A percentile compares a stretch with the other conserved stretches of the same genome.
These are phyloP conservation scores for Zaprionus camerounensis DNA, from an alignment of 1,140 invertebrate species.

Conservation along the genomic window DNA sequence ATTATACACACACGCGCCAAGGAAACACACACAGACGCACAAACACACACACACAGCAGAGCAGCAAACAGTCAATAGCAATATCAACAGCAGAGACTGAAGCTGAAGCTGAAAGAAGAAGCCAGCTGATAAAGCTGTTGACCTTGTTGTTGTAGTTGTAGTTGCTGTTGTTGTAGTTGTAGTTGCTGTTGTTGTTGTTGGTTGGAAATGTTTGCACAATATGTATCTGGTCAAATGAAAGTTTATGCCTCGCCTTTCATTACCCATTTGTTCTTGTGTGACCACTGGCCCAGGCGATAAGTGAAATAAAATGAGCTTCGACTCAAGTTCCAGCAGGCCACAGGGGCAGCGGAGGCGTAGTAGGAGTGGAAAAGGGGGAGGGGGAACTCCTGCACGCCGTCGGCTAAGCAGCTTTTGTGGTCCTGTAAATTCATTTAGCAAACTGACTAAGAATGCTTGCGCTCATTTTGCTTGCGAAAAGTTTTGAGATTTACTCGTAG, in stretches of 20 bases:
- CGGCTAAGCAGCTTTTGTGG: slow-evolving; percentile 53
- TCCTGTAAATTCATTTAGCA: slow-evolving; percentile 62
- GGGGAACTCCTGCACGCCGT: background rate
- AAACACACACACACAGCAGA: slow-evolving; percentile 20
- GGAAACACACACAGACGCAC: background rate
- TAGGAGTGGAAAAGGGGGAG: too few relatives aligned
- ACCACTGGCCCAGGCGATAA: slow-evolving; percentile 69
- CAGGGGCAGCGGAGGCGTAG: background rate
- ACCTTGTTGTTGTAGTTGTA: slow-evolving; percentile 17
- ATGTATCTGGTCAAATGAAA: slow-evolving; percentile 65
- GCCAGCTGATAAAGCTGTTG: slow-evolving; percentile 46
- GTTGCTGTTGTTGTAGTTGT: background rate
- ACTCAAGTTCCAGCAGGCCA: slow-evolving; percentile 45
- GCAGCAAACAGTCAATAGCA: slow-evolving; percentile 49
- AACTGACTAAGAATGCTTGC: slow-evolving; percentile 57
- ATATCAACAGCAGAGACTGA: background rate
- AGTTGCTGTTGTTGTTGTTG: slow-evolving; percentile 3
- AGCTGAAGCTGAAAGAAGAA: background rate
- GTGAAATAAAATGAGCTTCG: slow-evolving; percentile 71
- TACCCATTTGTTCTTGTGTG: slow-evolving; percentile 57
- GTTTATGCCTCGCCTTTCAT: slow-evolving; percentile 69
- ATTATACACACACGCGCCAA: slow-evolving; percentile 23
- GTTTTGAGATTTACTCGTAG: slow-evolving; percentile 48
- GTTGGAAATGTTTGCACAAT: slow-evolving; percentile 25
- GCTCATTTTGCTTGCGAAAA: slow-evolving; percentile 49